Conservation (phyloP, 2,888 invertebrate genomes). For the Myopa testacea region DNA sequence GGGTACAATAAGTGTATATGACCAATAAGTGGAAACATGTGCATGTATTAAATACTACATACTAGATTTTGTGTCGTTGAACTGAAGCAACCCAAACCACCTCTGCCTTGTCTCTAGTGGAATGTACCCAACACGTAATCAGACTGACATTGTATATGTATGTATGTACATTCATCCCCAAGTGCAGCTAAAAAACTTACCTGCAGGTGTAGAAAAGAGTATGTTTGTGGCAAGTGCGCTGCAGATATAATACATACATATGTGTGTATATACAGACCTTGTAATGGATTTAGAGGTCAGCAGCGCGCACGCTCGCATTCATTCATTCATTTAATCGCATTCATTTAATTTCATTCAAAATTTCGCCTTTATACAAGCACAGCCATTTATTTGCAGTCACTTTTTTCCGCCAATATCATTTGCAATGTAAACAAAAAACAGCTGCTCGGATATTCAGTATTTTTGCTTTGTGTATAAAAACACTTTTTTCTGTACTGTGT, state of each 20-base stretch:
- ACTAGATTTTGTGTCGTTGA: no score
- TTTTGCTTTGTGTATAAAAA: background rate
- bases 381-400: background rate
- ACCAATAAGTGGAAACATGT: no score
- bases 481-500: no score
- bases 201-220: no score
- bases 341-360: conserved; percentile 56
- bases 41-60: no score
- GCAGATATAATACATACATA: conserved; percentile 5
- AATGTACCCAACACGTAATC: background rate
- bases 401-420: background rate
- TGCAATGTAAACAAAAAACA: conserved; percentile 58
- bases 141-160: background rate
- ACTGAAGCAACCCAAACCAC: background rate
- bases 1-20: no score
- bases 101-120: background rate
- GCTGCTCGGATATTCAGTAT: conserved; percentile 49
- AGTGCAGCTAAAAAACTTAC: no score
- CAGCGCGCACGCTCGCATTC: conserved; percentile 25
- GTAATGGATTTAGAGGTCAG: conserved; percentile 39
- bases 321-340: conserved; percentile 41
- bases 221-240: no score
- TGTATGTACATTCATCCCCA: background rate
- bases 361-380: conserved; percentile 41
- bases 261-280: conserved; percentile 12